Percentiles rank a stretch among this genome's conserved stretches.
phyloP scores from a whole-genome alignment of 1,140 invertebrate species.

The Spodoptera frugiperda region DNA sequence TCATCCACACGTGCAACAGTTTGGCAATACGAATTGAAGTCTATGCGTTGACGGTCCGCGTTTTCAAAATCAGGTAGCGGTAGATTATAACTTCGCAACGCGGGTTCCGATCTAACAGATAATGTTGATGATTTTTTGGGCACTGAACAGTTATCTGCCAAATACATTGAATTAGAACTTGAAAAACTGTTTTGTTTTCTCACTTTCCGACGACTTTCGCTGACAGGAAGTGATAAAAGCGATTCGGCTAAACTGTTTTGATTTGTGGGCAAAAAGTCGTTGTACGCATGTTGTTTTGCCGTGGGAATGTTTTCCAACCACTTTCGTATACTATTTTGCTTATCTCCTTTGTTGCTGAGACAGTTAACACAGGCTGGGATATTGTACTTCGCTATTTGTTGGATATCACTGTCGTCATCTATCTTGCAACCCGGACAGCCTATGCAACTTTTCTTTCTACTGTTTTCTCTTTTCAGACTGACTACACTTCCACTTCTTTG shows the following conservation, averaged over 20 bases:
- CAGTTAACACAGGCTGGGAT: constrained; percentile 85
- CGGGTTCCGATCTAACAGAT: constrained; percentile 81
- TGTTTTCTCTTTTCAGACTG: constrained; percentile 87
- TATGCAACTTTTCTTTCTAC: constrained; percentile 86
- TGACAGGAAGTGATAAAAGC: constrained; percentile 68
- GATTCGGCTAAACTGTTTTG: constrained; percentile 72
- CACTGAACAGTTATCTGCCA: constrained; percentile 58
- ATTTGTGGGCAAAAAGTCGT: constrained; percentile 60
- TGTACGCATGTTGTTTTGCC: constrained; percentile 71
- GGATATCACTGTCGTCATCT: constrained; percentile 72
- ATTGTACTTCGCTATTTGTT: constrained; percentile 79
- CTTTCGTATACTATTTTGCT: constrained; percentile 90
- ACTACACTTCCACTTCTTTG: constrained; percentile 85
- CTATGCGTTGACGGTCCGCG: constrained; percentile 48
- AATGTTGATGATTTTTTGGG: constrained; percentile 69
- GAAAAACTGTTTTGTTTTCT: constrained; percentile 75
- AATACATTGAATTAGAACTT: constrained; percentile 55
- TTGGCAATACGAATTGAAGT: constrained; percentile 61
- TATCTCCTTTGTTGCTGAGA: constrained; percentile 87
- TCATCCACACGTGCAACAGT: constrained; percentile 69
- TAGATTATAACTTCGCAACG: constrained; percentile 76
- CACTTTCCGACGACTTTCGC: constrained; percentile 63
- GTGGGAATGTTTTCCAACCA: constrained; percentile 92
- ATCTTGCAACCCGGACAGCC: constrained; percentile 89
- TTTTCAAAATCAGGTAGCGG: constrained; percentile 76